These are phyloP conservation scores for Hydropsyche tenuis DNA, from an alignment of 1,140 invertebrate genomes.

Conservation along the genomic window DNA sequence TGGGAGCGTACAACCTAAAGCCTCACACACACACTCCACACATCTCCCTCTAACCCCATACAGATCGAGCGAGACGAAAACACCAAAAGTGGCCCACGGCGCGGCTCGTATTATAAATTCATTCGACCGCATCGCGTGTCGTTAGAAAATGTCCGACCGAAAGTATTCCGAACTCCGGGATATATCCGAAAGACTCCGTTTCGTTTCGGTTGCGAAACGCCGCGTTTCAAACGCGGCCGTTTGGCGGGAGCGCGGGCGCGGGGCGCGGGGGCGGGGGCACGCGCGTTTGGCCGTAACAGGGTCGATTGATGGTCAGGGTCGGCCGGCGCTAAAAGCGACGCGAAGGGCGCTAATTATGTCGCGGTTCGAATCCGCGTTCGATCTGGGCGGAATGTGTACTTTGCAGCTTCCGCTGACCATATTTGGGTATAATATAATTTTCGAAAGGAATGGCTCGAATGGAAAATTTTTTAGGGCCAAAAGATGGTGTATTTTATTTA, in stretches of 20 bases:
- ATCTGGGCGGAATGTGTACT: too few species aligned
- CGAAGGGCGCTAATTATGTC: slow-evolving; percentile 14
- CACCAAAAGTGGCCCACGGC: neutral
- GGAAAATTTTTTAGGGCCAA: too few species aligned
- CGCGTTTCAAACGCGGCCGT: too few species aligned
- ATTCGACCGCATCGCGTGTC: slow-evolving; percentile 37
- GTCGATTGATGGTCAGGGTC: slow-evolving; percentile 28
- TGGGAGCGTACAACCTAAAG: neutral
- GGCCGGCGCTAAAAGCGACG: neutral
- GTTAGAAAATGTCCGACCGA: slow-evolving; percentile 31
- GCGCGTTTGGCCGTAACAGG: neutral
- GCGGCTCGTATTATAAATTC: slow-evolving; percentile 28
- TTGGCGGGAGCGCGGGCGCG: too few species aligned
- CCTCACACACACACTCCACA: neutral
- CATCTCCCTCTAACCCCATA: neutral
- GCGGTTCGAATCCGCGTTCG: neutral
- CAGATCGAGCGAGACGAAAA: slow-evolving; percentile 13
- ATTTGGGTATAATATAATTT: too few species aligned
- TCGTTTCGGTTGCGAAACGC: too few species aligned
- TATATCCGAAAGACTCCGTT: neutral
- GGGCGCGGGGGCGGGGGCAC: too few species aligned
- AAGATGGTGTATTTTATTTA: too few species aligned
- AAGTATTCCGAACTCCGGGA: slow-evolving; percentile 5
- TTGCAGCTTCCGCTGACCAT: too few species aligned
- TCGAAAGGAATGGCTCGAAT: too few species aligned